Evolutionary conservation across 2,113 vertebrate species (phyloP).

Genomic region (Phalacrocorax carbo): DNA sequence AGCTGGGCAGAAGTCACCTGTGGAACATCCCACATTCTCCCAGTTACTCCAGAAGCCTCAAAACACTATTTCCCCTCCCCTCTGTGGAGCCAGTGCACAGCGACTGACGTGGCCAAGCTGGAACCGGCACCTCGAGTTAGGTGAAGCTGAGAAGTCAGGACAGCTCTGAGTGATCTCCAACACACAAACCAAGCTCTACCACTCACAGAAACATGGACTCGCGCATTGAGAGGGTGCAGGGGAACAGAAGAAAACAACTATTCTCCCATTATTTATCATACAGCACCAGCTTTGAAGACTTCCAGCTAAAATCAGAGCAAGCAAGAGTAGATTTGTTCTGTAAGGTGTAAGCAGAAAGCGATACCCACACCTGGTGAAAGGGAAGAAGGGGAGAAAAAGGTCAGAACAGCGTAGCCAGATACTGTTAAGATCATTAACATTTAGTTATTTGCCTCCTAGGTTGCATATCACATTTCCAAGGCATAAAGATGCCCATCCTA

Average conservation of each 20-base stretch:
- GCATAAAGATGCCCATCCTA: background rate
- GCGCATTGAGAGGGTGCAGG: background rate
- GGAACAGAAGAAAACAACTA: background rate
- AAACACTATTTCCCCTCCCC: background rate
- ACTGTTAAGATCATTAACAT: background rate
- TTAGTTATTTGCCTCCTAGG: background rate
- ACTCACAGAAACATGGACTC: background rate
- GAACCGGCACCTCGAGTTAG: background rate
- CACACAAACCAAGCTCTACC: background rate
- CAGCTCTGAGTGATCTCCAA: background rate
- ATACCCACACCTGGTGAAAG: constrained; percentile 2
- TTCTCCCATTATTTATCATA: background rate
- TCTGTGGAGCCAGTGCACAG: accelerated
- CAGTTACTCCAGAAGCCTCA: background rate
- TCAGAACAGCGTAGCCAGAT: background rate
- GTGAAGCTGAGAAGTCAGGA: background rate
- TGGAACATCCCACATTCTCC: background rate
- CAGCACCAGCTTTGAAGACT: background rate
- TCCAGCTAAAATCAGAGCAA: background rate
- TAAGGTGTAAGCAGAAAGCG: background rate
- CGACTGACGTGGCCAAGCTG: accelerated
- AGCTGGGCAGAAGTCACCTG: background rate
- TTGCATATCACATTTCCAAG: background rate
- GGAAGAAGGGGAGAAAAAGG: constrained; percentile 1
- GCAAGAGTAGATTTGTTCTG: background rate